Evolutionary conservation across 2,113 vertebrate species (phyloP).

Genomic region (Pseudonaja textilis): DNA sequence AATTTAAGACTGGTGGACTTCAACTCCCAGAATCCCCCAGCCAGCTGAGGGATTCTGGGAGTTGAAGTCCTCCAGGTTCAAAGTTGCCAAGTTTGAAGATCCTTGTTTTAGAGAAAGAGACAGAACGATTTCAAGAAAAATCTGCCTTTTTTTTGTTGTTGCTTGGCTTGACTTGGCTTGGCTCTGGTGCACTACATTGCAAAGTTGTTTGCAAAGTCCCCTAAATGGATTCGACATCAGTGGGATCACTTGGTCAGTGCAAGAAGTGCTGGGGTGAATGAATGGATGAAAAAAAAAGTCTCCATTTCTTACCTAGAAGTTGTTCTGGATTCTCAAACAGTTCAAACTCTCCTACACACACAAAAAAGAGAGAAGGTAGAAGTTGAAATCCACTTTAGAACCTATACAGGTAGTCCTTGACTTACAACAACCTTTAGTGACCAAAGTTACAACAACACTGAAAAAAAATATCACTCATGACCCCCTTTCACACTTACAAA

Average conservation of each 20-base stretch:
- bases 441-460: not conserved
- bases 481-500: too few relatives aligned
- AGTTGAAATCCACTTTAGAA: slow-evolving; percentile 30
- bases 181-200: not conserved
- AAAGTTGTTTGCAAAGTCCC: not conserved
- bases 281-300: not conserved
- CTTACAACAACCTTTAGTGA: not conserved
- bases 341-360: slow-evolving; percentile 66
- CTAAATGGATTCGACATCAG: not conserved
- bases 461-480: too few relatives aligned
- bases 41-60: too few relatives aligned
- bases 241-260: not conserved
- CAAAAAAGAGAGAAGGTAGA: not conserved
- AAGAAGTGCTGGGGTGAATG: not conserved
- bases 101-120: not conserved
- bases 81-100: too few relatives aligned
- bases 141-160: not conserved
- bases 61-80: too few relatives aligned
- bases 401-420: not conserved
- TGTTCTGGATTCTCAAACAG: slow-evolving; percentile 62
- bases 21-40: too few relatives aligned
- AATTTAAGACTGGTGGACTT: not conserved
- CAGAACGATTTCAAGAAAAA: not conserved
- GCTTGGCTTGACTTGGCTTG: not conserved
- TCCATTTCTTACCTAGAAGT: slow-evolving; percentile 63